Percentiles rank a stretch among this genome's conserved stretches.
Evolutionary conservation across 2,113 vertebrate species (phyloP).

Genomic region (Picathartes gymnocephalus): DNA sequence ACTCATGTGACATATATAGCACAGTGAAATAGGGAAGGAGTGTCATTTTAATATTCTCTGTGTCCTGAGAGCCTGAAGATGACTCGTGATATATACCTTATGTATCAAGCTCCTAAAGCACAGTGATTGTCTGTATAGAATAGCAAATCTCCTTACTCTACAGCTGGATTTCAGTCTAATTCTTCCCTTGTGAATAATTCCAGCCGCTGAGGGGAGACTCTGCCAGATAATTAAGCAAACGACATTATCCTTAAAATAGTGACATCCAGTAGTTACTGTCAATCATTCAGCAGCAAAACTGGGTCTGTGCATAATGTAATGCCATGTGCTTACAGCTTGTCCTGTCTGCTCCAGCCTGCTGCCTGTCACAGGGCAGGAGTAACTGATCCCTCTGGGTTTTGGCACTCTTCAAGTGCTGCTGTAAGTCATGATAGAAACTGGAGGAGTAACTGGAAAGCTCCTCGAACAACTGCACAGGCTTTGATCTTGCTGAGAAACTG

Average conservation of each 20-base stretch:
- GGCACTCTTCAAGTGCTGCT: not conserved
- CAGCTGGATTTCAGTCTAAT: conserved; percentile 17
- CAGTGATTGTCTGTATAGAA: not conserved
- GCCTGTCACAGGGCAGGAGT: not conserved
- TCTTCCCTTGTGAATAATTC: conserved; percentile 17
- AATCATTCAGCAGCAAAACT: conserved; percentile 14
- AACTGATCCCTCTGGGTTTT: conserved; percentile 15
- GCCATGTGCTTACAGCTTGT: not conserved
- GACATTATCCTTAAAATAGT: conserved; percentile 33
- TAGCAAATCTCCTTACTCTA: not conserved
- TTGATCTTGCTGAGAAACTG: conserved; percentile 6
- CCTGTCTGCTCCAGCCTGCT: not conserved
- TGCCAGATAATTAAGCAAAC: not conserved
- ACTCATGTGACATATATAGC: not conserved
- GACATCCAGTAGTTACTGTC: conserved; percentile 37
- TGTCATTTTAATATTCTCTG: not conserved
- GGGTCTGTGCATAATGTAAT: not conserved
- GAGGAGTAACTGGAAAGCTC: conserved; percentile 19
- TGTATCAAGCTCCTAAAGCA: not conserved
- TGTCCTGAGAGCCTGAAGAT: not conserved
- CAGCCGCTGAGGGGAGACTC: not conserved
- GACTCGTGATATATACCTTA: not conserved
- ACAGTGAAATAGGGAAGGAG: not conserved
- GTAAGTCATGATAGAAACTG: conserved; percentile 9
- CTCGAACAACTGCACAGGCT: not conserved